phyloP scores from a whole-genome alignment of 1,140 invertebrate genomes.

The Antheraea pernyi region DNA sequence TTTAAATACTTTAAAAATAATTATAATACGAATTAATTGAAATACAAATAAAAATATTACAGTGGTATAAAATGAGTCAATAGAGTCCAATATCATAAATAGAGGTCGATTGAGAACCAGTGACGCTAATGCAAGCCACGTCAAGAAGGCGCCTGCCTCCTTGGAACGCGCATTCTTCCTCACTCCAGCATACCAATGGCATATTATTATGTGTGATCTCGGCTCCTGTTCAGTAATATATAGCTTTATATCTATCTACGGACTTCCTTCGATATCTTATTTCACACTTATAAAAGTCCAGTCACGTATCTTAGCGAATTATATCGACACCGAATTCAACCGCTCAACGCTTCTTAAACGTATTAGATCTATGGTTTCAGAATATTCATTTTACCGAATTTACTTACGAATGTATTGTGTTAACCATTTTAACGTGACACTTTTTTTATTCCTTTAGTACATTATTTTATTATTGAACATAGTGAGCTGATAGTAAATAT shows the following conservation, averaged over 20 bases:
- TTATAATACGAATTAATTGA: too few relatives aligned
- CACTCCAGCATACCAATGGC: constrained; percentile 65
- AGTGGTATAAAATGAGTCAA: too few relatives aligned
- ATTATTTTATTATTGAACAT: too few relatives aligned
- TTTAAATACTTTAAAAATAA: too few relatives aligned
- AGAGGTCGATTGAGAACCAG: background rate
- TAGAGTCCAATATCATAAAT: too few relatives aligned
- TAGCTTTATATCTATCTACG: constrained; percentile 28
- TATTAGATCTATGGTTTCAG: too few relatives aligned
- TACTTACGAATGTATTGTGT: too few relatives aligned
- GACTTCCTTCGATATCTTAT: constrained; percentile 55
- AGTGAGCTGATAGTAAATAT: too few relatives aligned
- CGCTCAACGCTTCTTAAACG: background rate
- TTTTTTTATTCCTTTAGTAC: too few relatives aligned
- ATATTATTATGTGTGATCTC: constrained; percentile 74
- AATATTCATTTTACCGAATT: too few relatives aligned
- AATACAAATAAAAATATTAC: too few relatives aligned
- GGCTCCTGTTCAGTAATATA: constrained; percentile 56
- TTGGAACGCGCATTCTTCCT: constrained; percentile 65
- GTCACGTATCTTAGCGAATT: constrained; percentile 50
- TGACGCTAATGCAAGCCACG: constrained; percentile 1
- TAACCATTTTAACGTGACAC: too few relatives aligned
- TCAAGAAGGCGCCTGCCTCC: constrained; percentile 53
- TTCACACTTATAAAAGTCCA: constrained; percentile 35
- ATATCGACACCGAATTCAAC: constrained; percentile 39